These are phyloP conservation scores for Aurelia aurita DNA, from an alignment of 30 jellyfish, hydroid and myxozoan species.

Conservation along the genomic window DNA sequence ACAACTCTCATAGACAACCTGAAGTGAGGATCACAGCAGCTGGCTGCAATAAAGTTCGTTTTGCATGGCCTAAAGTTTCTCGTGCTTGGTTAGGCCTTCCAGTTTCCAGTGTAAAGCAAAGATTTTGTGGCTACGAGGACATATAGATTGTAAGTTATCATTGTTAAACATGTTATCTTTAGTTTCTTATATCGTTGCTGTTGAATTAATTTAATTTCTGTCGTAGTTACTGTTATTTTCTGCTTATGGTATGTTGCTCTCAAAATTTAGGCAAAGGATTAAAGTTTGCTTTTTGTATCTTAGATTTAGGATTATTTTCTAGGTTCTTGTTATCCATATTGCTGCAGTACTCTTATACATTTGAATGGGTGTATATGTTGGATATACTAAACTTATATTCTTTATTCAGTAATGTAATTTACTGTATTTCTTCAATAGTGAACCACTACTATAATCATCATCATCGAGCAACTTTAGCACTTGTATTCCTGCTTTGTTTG, in stretches of 20 bases:
- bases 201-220: background rate
- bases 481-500: background rate
- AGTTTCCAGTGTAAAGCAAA: too few species aligned
- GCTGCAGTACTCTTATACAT: background rate
- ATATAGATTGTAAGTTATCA: too few species aligned
- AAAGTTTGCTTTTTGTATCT: background rate
- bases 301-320: background rate
- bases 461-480: slow-evolving; percentile 2
- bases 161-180: too few species aligned
- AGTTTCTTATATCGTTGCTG: background rate
- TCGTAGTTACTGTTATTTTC: background rate
- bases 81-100: too few species aligned
- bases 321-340: background rate
- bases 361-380: background rate
- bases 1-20: too few species aligned
- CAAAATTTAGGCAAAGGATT: background rate
- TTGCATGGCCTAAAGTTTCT: too few species aligned
- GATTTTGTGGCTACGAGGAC: too few species aligned
- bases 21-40: too few species aligned
- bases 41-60: too few species aligned
- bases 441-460: background rate
- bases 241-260: background rate
- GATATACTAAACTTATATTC: background rate
- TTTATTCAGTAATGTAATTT: background rate
- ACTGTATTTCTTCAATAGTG: background rate